Conservation (phyloP, 2,113 vertebrate species). For the Hypocryptadius cinnamomeus region DNA sequence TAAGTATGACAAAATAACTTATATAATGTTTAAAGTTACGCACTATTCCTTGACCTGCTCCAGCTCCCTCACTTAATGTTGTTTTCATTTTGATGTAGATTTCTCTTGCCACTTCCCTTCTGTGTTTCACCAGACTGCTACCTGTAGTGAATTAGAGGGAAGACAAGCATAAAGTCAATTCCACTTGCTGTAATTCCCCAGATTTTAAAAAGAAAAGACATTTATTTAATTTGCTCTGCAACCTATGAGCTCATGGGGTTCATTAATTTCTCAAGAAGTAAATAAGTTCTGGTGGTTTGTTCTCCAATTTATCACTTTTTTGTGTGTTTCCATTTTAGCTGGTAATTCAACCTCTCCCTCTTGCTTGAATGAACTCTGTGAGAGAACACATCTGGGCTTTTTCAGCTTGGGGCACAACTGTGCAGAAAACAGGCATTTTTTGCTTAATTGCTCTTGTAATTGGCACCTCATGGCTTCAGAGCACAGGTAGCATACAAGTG, state of each 20-base stretch:
- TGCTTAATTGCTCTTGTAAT: not conserved
- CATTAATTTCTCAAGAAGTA: not conserved
- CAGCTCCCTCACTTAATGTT: not conserved
- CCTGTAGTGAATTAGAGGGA: not conserved
- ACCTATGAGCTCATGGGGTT: not conserved
- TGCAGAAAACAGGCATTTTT: not conserved
- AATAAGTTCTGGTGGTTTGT: not conserved
- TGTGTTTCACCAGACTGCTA: not conserved
- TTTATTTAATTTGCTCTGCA: conserved; percentile 2
- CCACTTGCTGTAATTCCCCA: not conserved
- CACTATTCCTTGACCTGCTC: not conserved
- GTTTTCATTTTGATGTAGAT: not conserved
- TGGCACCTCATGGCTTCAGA: not conserved
- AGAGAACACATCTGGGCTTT: not conserved
- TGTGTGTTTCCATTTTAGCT: not conserved
- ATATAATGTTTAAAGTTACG: not conserved
- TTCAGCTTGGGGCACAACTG: not conserved
- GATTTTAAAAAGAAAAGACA: not conserved
- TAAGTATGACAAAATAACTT: not conserved
- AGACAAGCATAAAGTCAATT: not conserved
- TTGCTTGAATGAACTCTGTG: not conserved
- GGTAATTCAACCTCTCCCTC: not conserved
- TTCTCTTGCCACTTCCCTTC: not conserved
- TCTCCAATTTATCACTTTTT: not conserved
- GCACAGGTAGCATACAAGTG: fast-evolving